A percentile compares a stretch with the other conserved stretches of the same genome.
phyloP scores from a whole-genome alignment of 2,888 invertebrate species.

The Gastracanthus pulcherrimus region DNA sequence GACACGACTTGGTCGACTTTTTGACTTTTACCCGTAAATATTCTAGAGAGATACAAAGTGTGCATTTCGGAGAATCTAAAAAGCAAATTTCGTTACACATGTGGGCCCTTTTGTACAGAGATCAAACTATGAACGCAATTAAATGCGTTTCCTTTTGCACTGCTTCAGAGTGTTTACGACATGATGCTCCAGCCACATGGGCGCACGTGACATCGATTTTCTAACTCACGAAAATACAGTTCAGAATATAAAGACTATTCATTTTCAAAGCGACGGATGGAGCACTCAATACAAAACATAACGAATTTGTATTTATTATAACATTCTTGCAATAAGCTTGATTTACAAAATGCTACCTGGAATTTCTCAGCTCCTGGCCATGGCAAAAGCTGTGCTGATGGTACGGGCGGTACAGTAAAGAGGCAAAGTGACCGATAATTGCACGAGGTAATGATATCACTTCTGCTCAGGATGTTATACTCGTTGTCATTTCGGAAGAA shows the following conservation, averaged over 20 bases:
- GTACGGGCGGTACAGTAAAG: background rate
- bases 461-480: background rate
- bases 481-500: background rate
- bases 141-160: slow-evolving; percentile 27
- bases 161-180: slow-evolving; percentile 23
- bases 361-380: slow-evolving; percentile 16
- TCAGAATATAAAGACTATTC: slow-evolving; percentile 30
- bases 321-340: background rate
- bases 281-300: slow-evolving; percentile 42
- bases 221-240: background rate
- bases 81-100: slow-evolving; percentile 22
- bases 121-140: background rate
- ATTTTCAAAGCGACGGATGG: slow-evolving; percentile 46
- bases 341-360: background rate
- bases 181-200: slow-evolving; percentile 36
- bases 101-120: slow-evolving; percentile 6
- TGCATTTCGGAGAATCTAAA: slow-evolving; percentile 11
- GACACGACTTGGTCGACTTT: too few relatives aligned
- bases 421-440: background rate
- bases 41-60: slow-evolving; percentile 1
- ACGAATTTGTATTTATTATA: slow-evolving; percentile 16
- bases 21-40: too few relatives aligned
- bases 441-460: background rate
- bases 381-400: slow-evolving; percentile 19
- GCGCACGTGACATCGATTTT: background rate